Evolutionary conservation across 2,113 vertebrate genomes (phyloP).

Genomic region (Charina bottae): DNA sequence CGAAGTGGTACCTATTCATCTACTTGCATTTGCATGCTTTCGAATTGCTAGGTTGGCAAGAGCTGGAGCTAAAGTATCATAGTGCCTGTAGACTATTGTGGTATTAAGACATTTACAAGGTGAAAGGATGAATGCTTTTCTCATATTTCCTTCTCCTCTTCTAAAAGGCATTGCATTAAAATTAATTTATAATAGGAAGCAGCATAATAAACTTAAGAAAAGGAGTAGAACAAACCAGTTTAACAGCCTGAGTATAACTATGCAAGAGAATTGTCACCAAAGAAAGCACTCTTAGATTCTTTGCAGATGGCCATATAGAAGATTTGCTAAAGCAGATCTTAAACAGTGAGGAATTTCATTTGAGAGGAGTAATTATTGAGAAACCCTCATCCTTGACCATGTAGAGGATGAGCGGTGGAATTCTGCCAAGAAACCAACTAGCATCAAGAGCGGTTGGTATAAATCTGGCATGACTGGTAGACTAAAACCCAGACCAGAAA

Average conservation of each 20-base stretch:
- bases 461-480: not conserved
- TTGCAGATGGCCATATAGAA: not conserved
- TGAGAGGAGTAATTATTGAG: not conserved
- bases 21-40: too few relatives aligned
- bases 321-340: not conserved
- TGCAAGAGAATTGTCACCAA: not conserved
- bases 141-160: not conserved
- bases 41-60: too few relatives aligned
- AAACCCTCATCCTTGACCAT: not conserved
- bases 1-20: too few relatives aligned
- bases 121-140: not conserved
- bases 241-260: not conserved
- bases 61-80: too few relatives aligned
- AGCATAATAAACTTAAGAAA: not conserved
- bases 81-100: not conserved
- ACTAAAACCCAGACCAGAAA: not conserved
- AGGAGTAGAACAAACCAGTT: not conserved
- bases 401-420: not conserved
- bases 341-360: not conserved
- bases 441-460: not conserved
- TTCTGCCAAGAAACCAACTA: not conserved
- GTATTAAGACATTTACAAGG: not conserved
- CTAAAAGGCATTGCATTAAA: not conserved
- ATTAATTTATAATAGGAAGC: not conserved
- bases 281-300: not conserved